Base-by-base conservation (phyloP, 2,888 invertebrate genomes). In the Gymnoscelis rufifasciata region DNA sequence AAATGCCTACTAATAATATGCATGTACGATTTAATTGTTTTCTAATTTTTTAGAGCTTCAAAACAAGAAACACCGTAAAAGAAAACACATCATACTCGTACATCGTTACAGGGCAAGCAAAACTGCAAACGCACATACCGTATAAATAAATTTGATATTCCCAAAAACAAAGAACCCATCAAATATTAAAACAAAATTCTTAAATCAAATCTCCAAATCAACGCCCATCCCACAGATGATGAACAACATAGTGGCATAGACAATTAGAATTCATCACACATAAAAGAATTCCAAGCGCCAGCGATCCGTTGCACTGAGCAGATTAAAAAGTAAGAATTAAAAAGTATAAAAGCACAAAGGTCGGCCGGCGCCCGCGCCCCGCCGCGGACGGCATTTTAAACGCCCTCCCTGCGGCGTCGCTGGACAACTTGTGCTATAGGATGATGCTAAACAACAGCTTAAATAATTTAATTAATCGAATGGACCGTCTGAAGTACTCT, bases 291-390 rank as follows among this genome's bases (percentile, higher is more conserved):
- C 52, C 51, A 44, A 54, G 31, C 44, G 33, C 38, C 38, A n/a
- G 38, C 50, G 48, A 56, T 57, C 59, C 52, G 59, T 64, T n/a
- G n/a, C 62, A 60, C 56, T 54, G 49, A 27, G 49, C 42, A 54
- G 46, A 57, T 55, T 56, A 60, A 61, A 60, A 58, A 56, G 55
- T 54, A 44, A 44, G 53, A 63, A 57, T 47, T 51, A 59, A 62
- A 60, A 60, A 53, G 46, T 55, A 53, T 56, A 58, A 56, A 59
- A 54, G 63, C 59, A 75, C 80, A 83, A 83, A 83, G 78, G 69
- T 62, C 69, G 79, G 81, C 76, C 80, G 82, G 83, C 83, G 83
- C 84, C 78, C 82, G 78, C 73, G 66, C 64, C 83, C 82, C 76
- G 78, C 83, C 78, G 66, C 71, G 68, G 67, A 70, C 64, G 71